Conservation (phyloP, 92 coral and sea anemone species). For the Plumapathes pennacea region DNA sequence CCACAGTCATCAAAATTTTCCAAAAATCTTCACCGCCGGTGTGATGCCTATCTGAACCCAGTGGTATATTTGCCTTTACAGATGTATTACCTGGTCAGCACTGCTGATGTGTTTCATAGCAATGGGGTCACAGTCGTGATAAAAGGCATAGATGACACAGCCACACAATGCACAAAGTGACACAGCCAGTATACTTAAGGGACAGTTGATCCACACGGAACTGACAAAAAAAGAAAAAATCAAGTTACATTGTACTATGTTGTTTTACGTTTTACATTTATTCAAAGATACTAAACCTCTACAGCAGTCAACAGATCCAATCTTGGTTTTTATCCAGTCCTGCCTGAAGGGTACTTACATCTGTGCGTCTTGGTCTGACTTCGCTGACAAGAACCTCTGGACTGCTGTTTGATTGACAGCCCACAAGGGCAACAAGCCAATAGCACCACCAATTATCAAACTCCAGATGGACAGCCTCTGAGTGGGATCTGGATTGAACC, state of each 20-base stretch:
- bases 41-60: no score
- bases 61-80: no score
- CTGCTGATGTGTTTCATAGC: constrained; percentile 57
- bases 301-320: neutral
- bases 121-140: constrained; percentile 92
- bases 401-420: constrained; percentile 99
- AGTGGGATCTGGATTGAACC: constrained; percentile 90
- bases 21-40: no score
- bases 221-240: constrained; percentile 25
- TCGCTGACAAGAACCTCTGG: constrained; percentile 86
- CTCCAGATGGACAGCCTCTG: constrained; percentile 93
- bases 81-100: constrained; percentile 96
- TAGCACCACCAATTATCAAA: constrained; percentile 91
- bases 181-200: constrained; percentile 86
- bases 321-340: no score
- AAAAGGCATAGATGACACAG: constrained; percentile 95
- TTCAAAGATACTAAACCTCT: neutral
- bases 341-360: constrained; percentile 57
- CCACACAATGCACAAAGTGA: constrained; percentile 94
- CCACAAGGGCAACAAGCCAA: constrained; percentile 96
- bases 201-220: constrained; percentile 92
- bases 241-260: neutral
- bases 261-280: neutral
- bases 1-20: no score
- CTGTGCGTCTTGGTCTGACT: constrained; percentile 86